Conservation (phyloP, 2,113 vertebrate genomes). For the Proteles cristata region DNA sequence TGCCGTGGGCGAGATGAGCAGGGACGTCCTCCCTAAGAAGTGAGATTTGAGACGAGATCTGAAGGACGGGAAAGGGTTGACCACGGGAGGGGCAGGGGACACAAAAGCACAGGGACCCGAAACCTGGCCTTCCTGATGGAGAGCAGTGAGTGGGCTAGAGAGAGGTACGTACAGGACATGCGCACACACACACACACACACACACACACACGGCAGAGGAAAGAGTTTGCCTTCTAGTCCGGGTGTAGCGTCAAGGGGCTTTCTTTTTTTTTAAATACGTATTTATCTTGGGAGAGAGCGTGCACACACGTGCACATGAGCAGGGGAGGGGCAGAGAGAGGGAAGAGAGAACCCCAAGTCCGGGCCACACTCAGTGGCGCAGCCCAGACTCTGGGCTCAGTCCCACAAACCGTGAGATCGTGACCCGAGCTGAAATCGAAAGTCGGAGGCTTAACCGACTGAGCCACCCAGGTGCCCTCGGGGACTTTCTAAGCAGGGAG, state of each 20-base stretch:
- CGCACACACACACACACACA: not conserved
- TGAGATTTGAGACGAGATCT: not conserved
- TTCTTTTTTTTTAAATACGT: too few relatives aligned
- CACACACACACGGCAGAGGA: not conserved
- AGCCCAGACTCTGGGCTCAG: too few relatives aligned
- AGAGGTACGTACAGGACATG: not conserved
- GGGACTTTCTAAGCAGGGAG: not conserved
- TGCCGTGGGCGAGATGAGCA: not conserved
- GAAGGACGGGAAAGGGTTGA: not conserved
- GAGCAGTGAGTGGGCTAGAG: not conserved
- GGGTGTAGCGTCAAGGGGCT: not conserved
- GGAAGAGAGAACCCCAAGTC: too few relatives aligned
- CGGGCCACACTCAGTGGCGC: too few relatives aligned
- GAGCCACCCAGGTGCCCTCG: too few relatives aligned
- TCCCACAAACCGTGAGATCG: too few relatives aligned
- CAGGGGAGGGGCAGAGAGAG: too few relatives aligned
- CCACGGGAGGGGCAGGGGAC: not conserved
- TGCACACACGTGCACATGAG: accelerated
- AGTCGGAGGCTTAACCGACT: too few relatives aligned
- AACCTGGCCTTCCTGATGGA: not conserved
- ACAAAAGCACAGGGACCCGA: not conserved
- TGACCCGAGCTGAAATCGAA: too few relatives aligned
- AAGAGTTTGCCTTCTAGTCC: not conserved
- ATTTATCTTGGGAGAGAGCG: too few relatives aligned
- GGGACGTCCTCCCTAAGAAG: not conserved